Evolutionary conservation across 2,797 vertebrate genomes (phyloP), one percentile per base, ranked within the genome.

Genomic region (Falco cherrug): DNA sequence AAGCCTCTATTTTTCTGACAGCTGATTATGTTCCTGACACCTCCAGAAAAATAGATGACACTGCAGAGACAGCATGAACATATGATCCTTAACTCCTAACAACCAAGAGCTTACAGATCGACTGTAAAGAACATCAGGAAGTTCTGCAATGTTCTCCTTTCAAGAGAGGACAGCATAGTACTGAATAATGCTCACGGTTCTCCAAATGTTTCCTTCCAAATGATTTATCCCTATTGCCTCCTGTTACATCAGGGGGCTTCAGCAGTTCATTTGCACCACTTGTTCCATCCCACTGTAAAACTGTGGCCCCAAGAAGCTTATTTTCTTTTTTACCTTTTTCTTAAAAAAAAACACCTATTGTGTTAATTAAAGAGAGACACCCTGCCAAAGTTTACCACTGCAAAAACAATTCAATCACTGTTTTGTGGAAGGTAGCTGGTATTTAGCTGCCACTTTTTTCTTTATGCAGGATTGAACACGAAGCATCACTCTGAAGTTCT

Each of bases 11-110:
- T 53, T 88, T 81, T 65, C 85, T 91, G 45, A 76, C 51, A 71
- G 47, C 33, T 69, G 74, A 82, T 88, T 87, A 90, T 59, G 45
- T 54, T 92, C 68, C 74, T 17, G 5, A 87, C 67, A 92, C 39
- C 24, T 65, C 64, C 60, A 83, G 94, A 71, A 95, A 87, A 93
- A 92, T 3, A 84, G 48, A 59, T 71, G 56, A 85, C 57, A 45
- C 60, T 83, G 78, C 53, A 87, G 81, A 69, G 53, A 57, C 78
- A 77, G 70, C 35, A 56, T 29, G 53, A 91, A 56, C 50, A 29
- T 60, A 43, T 8, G 26, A 64, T 89, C 75, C 29, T 77, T 80
- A 61, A 69, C 37, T 87, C 56, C 48, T 60, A 29, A 47, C 56
- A 87, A 28, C 15, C 28, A 35, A 26, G n/a, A 74, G 50, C 75